A percentile compares a stretch with the other conserved stretches of the same genome.
phyloP scores from a whole-genome alignment of 2,888 invertebrate genomes.

The Catocala fraxini region DNA sequence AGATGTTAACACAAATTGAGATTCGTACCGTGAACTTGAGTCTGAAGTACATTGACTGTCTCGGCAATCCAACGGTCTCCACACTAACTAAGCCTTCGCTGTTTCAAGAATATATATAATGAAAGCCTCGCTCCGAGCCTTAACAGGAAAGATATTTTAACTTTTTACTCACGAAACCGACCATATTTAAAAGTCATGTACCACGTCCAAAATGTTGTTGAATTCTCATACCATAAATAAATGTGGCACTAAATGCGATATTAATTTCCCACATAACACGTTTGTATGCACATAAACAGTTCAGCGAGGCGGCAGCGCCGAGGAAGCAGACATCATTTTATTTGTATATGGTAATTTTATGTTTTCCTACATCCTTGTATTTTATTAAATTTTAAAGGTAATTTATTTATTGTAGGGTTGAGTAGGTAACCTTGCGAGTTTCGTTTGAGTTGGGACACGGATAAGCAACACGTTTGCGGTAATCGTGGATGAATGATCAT shows the following conservation, averaged over 20 bases:
- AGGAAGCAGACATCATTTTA: slow-evolving; percentile 17
- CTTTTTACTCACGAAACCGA: too few species aligned
- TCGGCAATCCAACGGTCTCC: too few species aligned
- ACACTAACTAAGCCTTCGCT: too few species aligned
- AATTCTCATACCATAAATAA: slow-evolving; percentile 9
- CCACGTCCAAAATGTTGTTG: neutral
- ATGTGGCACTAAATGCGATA: slow-evolving; percentile 10
- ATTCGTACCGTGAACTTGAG: too few species aligned
- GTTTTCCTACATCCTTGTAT: slow-evolving; percentile 11
- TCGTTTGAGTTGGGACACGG: too few species aligned
- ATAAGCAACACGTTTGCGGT: too few species aligned
- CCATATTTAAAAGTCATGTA: neutral
- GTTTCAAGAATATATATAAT: too few species aligned
- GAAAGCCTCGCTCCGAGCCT: neutral
- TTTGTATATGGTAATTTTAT: slow-evolving; percentile 16
- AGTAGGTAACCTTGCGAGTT: too few species aligned
- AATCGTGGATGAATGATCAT: too few species aligned
- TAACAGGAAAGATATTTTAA: neutral
- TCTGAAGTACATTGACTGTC: too few species aligned
- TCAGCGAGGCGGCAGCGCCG: slow-evolving; percentile 5
- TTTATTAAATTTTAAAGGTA: slow-evolving; percentile 12
- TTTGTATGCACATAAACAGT: slow-evolving; percentile 19
- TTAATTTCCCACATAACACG: slow-evolving; percentile 13
- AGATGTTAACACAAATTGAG: too few species aligned
- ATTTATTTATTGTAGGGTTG: slow-evolving; percentile 16